Percentiles rank a stretch among this genome's conserved stretches.
Conservation (phyloP, 2,797 vertebrate genomes). For the Phylloscopus collybita region DNA sequence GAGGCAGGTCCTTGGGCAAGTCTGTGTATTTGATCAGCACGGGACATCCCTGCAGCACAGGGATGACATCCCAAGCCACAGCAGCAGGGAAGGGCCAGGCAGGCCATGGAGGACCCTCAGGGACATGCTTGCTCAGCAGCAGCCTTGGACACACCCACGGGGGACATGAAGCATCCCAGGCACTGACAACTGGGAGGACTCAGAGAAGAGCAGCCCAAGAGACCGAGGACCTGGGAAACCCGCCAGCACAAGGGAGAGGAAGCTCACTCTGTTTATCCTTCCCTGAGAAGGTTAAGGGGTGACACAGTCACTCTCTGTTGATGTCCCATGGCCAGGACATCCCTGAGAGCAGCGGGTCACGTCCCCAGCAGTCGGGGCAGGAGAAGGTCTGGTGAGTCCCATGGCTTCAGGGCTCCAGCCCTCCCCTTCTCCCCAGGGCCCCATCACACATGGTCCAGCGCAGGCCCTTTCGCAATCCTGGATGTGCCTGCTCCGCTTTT, state of each 20-base stretch:
- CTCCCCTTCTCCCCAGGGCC: background rate
- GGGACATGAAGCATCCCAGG: background rate
- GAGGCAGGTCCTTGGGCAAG: rapidly evolving
- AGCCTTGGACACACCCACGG: rapidly evolving
- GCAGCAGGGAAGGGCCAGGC: background rate
- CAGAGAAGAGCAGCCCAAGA: background rate
- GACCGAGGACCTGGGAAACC: background rate
- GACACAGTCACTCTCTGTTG: background rate
- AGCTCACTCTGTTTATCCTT: slow-evolving; percentile 50
- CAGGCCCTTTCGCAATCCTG: slow-evolving; percentile 5
- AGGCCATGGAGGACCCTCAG: rapidly evolving
- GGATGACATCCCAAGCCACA: background rate
- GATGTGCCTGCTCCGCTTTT: background rate
- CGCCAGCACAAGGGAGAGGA: slow-evolving; percentile 19
- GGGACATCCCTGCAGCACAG: rapidly evolving
- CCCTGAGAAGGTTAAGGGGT: slow-evolving; percentile 12
- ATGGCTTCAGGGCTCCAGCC: background rate
- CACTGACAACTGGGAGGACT: slow-evolving; percentile 6
- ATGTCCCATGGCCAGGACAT: background rate
- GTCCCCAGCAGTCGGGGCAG: background rate
- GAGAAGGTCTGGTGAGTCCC: slow-evolving; percentile 43
- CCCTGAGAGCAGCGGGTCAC: background rate
- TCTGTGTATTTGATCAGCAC: rapidly evolving
- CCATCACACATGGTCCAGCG: rapidly evolving
- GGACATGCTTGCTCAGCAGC: background rate